phyloP scores from a whole-genome alignment of 2,888 invertebrate species.

The Drosophila crucigera region DNA sequence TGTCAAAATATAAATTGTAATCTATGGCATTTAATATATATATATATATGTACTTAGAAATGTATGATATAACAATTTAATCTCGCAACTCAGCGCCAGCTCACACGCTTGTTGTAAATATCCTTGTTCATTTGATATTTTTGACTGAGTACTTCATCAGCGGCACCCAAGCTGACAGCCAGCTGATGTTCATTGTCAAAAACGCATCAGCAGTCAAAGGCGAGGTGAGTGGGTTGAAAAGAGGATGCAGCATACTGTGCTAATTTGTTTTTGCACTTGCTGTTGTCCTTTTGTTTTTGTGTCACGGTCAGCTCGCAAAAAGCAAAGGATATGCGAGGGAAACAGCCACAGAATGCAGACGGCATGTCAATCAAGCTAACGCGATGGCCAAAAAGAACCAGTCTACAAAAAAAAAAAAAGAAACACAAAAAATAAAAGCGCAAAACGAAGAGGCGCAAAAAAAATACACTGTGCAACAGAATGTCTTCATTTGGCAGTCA shows the following conservation, averaged over 20 bases:
- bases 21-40: not conserved
- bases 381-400: constrained; percentile 42
- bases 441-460: constrained; percentile 7
- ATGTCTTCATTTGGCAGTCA: constrained; percentile 71
- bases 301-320: constrained; percentile 69
- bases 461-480: constrained; percentile 52
- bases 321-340: constrained; percentile 45
- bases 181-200: constrained; percentile 74
- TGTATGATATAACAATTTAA: not conserved
- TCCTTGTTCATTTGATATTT: constrained; percentile 5
- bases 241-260: constrained; percentile 35
- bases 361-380: constrained; percentile 73
- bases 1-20: not conserved
- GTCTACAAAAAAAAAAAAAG: constrained; percentile 1
- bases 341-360: constrained; percentile 59
- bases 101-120: not conserved
- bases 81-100: not conserved
- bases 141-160: constrained; percentile 30
- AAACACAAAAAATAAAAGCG: constrained; percentile 8
- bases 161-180: constrained; percentile 44
- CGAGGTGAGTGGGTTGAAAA: constrained; percentile 12
- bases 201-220: constrained; percentile 53
- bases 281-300: constrained; percentile 38
- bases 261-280: constrained; percentile 68
- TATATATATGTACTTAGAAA: not conserved